Evolutionary conservation across 2,888 invertebrate species (phyloP).

Genomic region (Cheilosia vulpina): DNA sequence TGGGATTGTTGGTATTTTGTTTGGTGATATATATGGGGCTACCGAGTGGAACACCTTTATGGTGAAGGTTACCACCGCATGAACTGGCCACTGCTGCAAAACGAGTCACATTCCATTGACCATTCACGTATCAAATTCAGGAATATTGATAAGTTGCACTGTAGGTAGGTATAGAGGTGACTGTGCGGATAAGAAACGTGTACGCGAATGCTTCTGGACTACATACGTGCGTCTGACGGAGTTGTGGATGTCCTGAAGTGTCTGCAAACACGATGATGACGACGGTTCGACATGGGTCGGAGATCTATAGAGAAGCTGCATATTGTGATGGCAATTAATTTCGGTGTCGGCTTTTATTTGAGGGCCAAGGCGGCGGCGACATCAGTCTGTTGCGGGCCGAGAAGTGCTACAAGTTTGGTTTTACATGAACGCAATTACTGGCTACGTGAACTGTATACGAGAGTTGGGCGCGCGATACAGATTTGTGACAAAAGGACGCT

Average conservation of each 20-base stretch:
- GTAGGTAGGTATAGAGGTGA: neutral
- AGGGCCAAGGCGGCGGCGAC: constrained; percentile 55
- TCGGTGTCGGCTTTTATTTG: constrained; percentile 71
- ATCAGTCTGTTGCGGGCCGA: constrained; percentile 30
- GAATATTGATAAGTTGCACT: constrained; percentile 71
- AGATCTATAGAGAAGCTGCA: constrained; percentile 65
- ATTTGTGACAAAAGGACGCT: constrained; percentile 51
- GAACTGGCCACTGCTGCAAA: constrained; percentile 49
- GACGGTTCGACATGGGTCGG: constrained; percentile 63
- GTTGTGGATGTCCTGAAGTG: constrained; percentile 63
- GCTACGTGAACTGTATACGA: constrained; percentile 65
- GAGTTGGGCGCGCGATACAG: constrained; percentile 36
- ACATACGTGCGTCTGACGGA: constrained; percentile 43
- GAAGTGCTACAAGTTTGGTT: constrained; percentile 57
- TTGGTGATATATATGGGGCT: constrained; percentile 75
- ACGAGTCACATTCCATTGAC: constrained; percentile 76
- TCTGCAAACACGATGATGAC: constrained; percentile 70
- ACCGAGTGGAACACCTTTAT: constrained; percentile 71
- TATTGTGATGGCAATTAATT: constrained; percentile 73
- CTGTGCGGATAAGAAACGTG: constrained; percentile 25
- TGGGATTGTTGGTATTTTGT: constrained; percentile 75
- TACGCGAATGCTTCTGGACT: constrained; percentile 44
- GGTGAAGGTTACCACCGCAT: constrained; percentile 63
- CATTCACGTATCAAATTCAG: constrained; percentile 75
- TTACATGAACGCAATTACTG: constrained; percentile 71